Percentiles rank a stretch among this genome's conserved stretches.
phyloP scores from a whole-genome alignment of 2,797 vertebrate species.

The Steatocranus sp. region DNA sequence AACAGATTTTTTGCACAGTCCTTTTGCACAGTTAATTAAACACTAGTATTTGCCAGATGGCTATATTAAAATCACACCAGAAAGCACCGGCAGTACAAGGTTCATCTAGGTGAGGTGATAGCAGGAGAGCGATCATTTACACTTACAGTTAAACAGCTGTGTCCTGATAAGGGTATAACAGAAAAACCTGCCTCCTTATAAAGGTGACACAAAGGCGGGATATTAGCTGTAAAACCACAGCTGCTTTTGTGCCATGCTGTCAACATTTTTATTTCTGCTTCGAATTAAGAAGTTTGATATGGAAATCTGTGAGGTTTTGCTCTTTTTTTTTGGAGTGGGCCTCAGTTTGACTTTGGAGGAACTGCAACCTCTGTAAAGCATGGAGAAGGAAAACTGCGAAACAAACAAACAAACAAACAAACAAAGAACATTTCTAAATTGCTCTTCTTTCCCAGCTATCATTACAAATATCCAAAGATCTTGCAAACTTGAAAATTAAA shows the following conservation, averaged over 20 bases:
- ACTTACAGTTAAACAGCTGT: background rate
- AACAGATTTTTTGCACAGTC: background rate
- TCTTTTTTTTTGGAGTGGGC: background rate
- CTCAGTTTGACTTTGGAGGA: background rate
- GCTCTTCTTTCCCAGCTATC: background rate
- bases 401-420: accelerated
- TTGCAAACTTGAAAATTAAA: background rate
- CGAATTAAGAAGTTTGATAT: background rate
- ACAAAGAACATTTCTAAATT: background rate
- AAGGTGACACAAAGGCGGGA: background rate
- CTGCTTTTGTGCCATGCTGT: background rate
- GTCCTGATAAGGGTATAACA: background rate
- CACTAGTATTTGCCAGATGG: background rate
- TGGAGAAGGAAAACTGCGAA: background rate
- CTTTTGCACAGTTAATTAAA: background rate
- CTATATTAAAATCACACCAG: background rate
- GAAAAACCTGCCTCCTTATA: background rate
- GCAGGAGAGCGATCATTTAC: background rate
- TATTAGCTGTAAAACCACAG: background rate
- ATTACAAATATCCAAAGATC: background rate
- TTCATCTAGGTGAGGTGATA: background rate
- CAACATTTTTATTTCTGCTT: background rate
- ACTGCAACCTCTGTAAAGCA: background rate
- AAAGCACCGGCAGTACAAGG: background rate
- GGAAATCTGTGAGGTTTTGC: background rate